Base-by-base conservation (phyloP, 1,140 invertebrate genomes). In the Tetramorium simillimum region DNA sequence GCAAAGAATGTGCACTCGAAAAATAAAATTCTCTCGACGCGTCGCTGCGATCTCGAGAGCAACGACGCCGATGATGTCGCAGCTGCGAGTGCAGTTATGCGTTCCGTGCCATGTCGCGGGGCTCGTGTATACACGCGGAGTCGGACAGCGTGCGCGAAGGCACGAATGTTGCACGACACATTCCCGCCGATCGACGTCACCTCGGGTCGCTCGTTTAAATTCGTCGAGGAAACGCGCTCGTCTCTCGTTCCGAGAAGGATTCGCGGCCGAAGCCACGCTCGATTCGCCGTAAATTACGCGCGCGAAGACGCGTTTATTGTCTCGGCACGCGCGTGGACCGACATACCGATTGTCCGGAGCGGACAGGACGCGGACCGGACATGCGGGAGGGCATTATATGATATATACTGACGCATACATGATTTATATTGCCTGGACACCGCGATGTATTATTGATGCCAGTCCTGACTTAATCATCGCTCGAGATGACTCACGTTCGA, bases 1-100 rank as follows among this genome's bases (percentile, higher is more conserved):
- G 10, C n/a, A 56, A 4, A n/a, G 24, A 21, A 56, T 37, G 18
- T 9, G 7, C 5, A 56, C 33, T 21, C 12, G 18, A 7, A 14
- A 33, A 58, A 21, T 16, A 21, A 58, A 40, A 18, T 16, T 24
- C 37, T 49, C 14, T 49, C 49, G 3, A 33, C 33, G 16, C 3
- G 33, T 60, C 37, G 24, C 5, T 46, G 76, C 73, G 40, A 75
- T 58, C 62, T 82, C 33, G 76, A 90, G 65, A 85, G 3, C 33
- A 33, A 33, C 67, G 75, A 90, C 86, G 70, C 63, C 67, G 80
- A 46, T 18, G 89, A 90, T 88, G 86, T 88, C 81, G 40, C 69
- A 90, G 75, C 89, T 90, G 89, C 86, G 85, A 53, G 43, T 49
- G 67, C 73, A 84, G 58, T 76, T 60, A 86, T n/a, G 16, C 75